These are phyloP conservation scores for Cheilosia urbana DNA, from an alignment of 2,888 invertebrate species.

Conservation along the genomic window DNA sequence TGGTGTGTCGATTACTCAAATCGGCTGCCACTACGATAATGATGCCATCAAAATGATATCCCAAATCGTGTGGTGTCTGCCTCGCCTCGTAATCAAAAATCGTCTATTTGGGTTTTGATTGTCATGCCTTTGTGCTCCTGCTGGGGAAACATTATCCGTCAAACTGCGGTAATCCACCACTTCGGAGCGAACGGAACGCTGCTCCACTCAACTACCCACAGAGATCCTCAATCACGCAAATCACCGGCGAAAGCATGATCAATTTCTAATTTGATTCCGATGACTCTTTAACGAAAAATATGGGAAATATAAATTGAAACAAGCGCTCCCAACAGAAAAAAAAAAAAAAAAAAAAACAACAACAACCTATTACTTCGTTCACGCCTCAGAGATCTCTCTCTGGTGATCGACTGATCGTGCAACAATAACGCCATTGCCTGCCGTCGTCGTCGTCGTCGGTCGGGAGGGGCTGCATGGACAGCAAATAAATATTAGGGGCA, in stretches of 20 bases:
- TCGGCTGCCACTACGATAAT: slow-evolving; percentile 48
- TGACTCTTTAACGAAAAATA: slow-evolving; percentile 64
- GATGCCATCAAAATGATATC: slow-evolving; percentile 64
- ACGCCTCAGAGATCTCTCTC: slow-evolving; percentile 62
- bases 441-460: background rate
- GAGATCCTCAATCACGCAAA: slow-evolving; percentile 61
- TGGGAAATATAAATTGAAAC: slow-evolving; percentile 56
- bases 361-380: slow-evolving; percentile 66
- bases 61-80: slow-evolving; percentile 27
- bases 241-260: slow-evolving; percentile 60
- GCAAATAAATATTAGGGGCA: slow-evolving; percentile 61
- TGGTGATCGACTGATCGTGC: slow-evolving; percentile 9
- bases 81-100: slow-evolving; percentile 54
- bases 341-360: too few species aligned
- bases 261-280: slow-evolving; percentile 69
- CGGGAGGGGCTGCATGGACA: slow-evolving; percentile 28
- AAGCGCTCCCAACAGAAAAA: slow-evolving; percentile 27
- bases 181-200: background rate
- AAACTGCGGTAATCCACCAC: slow-evolving; percentile 33
- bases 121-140: slow-evolving; percentile 67
- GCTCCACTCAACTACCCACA: slow-evolving; percentile 19
- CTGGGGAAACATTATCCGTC: slow-evolving; percentile 60
- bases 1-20: slow-evolving; percentile 47
- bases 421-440: slow-evolving; percentile 21
- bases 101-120: slow-evolving; percentile 59